Evolutionary conservation across 2,888 invertebrate species (phyloP).

Genomic region (Lapara coniferarum): DNA sequence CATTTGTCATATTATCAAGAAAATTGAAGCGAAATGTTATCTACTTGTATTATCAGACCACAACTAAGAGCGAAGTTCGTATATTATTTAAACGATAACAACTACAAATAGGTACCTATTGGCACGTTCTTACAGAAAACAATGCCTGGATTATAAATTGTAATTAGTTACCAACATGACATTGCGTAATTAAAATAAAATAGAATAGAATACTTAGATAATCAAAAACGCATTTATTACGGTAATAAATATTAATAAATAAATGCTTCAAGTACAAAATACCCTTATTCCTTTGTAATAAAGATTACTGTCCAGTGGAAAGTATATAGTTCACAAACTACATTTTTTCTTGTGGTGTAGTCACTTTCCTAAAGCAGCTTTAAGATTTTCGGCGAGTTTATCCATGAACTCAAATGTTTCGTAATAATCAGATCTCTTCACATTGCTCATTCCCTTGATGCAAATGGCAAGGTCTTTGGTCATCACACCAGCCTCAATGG

Average conservation of each 20-base stretch:
- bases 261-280: constrained; percentile 64
- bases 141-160: not conserved
- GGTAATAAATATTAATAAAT: constrained; percentile 57
- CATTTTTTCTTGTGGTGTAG: constrained; percentile 56
- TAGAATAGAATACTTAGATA: constrained; percentile 33
- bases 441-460: constrained; percentile 95
- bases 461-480: constrained; percentile 99
- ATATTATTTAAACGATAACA: not conserved
- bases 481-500: constrained; percentile 97
- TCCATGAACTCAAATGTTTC: constrained; percentile 99
- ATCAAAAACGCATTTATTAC: constrained; percentile 47
- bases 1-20: not conserved
- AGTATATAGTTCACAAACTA: constrained; percentile 55
- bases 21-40: constrained; percentile 4
- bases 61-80: not conserved
- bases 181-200: constrained; percentile 21
- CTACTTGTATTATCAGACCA: constrained; percentile 9
- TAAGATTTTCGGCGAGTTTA: constrained; percentile 95
- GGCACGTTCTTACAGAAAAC: not conserved
- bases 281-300: constrained; percentile 61
- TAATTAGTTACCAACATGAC: constrained; percentile 10
- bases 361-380: constrained; percentile 84
- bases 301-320: constrained; percentile 34
- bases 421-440: constrained; percentile 92
- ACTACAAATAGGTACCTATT: not conserved